phyloP scores from a whole-genome alignment of 2,797 vertebrate genomes.

The Staurois parvus region DNA sequence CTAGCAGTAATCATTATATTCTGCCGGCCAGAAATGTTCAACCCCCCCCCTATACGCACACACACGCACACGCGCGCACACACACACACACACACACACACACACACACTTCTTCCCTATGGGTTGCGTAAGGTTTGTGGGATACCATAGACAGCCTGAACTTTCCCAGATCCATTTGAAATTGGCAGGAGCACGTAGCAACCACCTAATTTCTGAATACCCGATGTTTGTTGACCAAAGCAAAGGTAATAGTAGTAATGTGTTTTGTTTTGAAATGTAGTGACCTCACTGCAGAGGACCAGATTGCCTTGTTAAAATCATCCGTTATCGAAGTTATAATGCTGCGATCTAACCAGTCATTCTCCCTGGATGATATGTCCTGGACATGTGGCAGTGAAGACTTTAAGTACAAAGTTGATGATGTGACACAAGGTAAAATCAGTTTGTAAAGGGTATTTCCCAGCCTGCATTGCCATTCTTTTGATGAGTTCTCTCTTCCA shows the following conservation, averaged over 20 bases:
- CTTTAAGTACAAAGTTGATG: constrained; percentile 90
- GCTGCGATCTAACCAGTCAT: constrained; percentile 96
- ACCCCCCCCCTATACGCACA: no score
- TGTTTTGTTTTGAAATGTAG: constrained; percentile 69
- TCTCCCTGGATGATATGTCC: constrained; percentile 92
- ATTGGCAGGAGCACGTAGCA: background rate
- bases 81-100: no score
- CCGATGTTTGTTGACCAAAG: background rate
- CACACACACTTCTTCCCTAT: no score
- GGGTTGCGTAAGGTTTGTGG: no score
- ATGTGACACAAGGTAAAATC: constrained; percentile 88
- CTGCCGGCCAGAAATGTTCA: no score
- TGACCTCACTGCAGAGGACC: constrained; percentile 92
- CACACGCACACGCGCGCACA: no score
- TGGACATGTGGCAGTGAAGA: constrained; percentile 92
- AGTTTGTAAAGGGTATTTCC: background rate
- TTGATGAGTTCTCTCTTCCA: background rate
- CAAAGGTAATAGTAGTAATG: background rate
- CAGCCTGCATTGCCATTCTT: no score
- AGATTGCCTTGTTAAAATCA: constrained; percentile 95
- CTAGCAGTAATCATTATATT: no score
- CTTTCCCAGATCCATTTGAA: no score
- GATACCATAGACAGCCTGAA: no score
- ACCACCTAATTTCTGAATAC: background rate
- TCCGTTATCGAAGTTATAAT: constrained; percentile 98